Conservation (phyloP, 1,140 invertebrate species). For the Mylabris phalerata region DNA sequence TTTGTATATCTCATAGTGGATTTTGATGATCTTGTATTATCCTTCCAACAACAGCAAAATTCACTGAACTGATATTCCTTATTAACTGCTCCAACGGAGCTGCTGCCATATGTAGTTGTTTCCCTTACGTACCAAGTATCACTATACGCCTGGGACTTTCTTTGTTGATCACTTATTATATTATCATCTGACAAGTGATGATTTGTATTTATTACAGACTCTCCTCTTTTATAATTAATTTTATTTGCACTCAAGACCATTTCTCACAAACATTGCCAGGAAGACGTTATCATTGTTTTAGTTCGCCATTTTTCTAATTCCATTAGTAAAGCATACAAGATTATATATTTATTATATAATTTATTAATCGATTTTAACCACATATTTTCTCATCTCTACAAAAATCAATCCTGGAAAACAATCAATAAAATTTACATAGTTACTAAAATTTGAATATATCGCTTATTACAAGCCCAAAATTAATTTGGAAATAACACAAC, state of each 20-base stretch:
- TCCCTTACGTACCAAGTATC: slow-evolving; percentile 26
- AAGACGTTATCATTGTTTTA: slow-evolving; percentile 5
- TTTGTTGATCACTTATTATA: slow-evolving; percentile 3
- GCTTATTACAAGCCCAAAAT: too few species aligned
- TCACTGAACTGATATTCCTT: slow-evolving; percentile 5
- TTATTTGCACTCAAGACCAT: slow-evolving; percentile 14
- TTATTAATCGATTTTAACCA: slow-evolving; percentile 10
- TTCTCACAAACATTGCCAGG: slow-evolving; percentile 5
- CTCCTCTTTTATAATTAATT: slow-evolving; percentile 13
- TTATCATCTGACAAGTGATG: slow-evolving; percentile 10
- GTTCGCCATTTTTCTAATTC: neutral
- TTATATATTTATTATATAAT: slow-evolving; percentile 4
- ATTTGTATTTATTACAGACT: slow-evolving; percentile 12
- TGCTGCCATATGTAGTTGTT: slow-evolving; percentile 13
- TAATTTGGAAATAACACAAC: too few species aligned
- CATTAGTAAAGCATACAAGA: slow-evolving; percentile 1
- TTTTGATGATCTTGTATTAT: slow-evolving; percentile 8
- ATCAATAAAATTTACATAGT: too few species aligned
- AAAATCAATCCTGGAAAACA: too few species aligned
- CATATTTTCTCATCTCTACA: slow-evolving; percentile 4
- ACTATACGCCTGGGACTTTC: slow-evolving; percentile 22
- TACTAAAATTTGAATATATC: too few species aligned
- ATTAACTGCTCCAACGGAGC: neutral
- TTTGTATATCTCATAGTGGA: slow-evolving; percentile 26
- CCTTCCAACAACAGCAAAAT: slow-evolving; percentile 18